These are phyloP conservation scores for Plotosus lineatus DNA, from an alignment of 2,113 vertebrate genomes.

Conservation along the genomic window DNA sequence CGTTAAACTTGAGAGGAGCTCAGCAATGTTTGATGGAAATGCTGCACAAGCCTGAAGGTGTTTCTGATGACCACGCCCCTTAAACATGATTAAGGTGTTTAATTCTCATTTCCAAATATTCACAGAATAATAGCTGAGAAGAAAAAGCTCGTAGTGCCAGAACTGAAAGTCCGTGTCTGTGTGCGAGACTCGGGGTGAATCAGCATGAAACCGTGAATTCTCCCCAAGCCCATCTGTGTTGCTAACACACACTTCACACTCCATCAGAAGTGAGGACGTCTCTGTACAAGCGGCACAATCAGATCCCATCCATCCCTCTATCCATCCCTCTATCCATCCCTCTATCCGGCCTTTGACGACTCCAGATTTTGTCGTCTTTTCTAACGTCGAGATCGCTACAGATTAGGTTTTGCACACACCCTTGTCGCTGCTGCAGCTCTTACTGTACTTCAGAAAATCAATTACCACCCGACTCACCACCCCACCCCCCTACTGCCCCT, in stretches of 20 bases:
- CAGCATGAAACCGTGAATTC: conserved; percentile 4
- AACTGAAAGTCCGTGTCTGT: neutral
- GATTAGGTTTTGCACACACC: neutral
- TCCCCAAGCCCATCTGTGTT: conserved; percentile 32
- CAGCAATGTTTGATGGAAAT: too few relatives aligned
- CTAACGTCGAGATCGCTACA: too few relatives aligned
- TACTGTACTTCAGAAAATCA: conserved; percentile 14
- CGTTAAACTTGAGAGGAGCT: too few relatives aligned
- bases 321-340: neutral
- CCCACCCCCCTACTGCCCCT: neutral
- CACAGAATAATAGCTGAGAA: neutral
- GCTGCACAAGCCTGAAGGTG: too few relatives aligned
- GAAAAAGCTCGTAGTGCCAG: neutral
- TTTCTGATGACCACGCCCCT: too few relatives aligned
- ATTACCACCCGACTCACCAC: neutral
- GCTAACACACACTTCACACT: conserved; percentile 31
- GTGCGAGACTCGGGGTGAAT: conserved; percentile 29
- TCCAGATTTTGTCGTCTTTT: too few relatives aligned
- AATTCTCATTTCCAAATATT: neutral
- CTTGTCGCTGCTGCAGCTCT: neutral
- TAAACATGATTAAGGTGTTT: neutral
- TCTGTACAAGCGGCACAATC: neutral
- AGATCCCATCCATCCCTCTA: neutral
- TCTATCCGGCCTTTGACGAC: too few relatives aligned
- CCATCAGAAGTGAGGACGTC: conserved; percentile 39